A percentile compares a stretch with the other conserved stretches of the same genome.
Conservation (phyloP, 2,113 vertebrate genomes). For the Myrmecobius fasciatus region DNA sequence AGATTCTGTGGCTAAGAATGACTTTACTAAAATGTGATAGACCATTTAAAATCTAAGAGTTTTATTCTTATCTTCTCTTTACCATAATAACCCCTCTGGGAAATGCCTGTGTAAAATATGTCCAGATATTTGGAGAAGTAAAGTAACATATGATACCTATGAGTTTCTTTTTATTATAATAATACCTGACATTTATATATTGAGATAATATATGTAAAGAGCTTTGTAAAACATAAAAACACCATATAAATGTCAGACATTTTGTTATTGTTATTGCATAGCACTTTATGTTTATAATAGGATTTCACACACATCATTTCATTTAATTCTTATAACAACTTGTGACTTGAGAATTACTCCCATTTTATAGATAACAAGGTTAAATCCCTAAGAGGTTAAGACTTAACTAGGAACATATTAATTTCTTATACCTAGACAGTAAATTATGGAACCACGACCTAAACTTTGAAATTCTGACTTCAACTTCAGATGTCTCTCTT, state of each 20-base stretch:
- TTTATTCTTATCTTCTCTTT: background rate
- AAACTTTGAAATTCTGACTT: background rate
- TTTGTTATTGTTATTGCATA: background rate
- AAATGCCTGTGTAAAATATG: background rate
- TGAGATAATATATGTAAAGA: background rate
- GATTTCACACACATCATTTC: background rate
- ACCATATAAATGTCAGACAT: background rate
- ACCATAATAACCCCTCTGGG: background rate
- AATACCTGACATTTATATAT: background rate
- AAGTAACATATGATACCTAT: background rate
- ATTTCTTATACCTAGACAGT: background rate
- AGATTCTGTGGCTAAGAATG: background rate
- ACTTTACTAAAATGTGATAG: background rate
- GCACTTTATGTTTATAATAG: background rate
- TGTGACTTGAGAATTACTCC: background rate
- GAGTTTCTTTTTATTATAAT: background rate
- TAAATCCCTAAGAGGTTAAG: background rate
- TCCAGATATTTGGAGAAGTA: background rate
- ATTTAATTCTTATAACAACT: background rate
- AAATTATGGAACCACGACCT: background rate
- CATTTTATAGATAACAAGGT: background rate
- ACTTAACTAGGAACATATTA: background rate
- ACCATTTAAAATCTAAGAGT: conserved; percentile 28
- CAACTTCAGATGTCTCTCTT: background rate
- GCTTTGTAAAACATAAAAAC: background rate